Conservation (phyloP, 30 jellyfish, hydroid and myxozoan genomes). For the Aurelia coerulea region DNA sequence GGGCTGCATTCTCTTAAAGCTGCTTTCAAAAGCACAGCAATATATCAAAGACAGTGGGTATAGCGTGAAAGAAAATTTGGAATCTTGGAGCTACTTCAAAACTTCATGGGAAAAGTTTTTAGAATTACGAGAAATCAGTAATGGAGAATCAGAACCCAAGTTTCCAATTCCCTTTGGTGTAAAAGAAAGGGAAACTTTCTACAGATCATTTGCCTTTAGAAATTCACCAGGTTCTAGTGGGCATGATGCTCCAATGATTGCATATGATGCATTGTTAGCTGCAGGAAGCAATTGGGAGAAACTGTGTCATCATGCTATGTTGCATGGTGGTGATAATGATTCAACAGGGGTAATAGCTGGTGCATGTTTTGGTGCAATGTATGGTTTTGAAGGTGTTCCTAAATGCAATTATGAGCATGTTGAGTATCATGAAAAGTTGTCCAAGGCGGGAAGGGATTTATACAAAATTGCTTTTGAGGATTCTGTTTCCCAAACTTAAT, state of each 20-base stretch:
- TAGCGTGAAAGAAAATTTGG: conserved; percentile 53
- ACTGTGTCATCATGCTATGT: conserved; percentile 94
- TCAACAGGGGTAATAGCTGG: conserved; percentile 98
- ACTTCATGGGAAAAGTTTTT: conserved; percentile 73
- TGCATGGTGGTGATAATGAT: conserved; percentile 95
- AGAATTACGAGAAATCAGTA: conserved; percentile 43
- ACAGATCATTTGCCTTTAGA: conserved; percentile 71
- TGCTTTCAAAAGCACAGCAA: conserved; percentile 65
- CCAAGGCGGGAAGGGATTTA: conserved; percentile 67
- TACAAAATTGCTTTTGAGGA: conserved; percentile 58
- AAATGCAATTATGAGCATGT: conserved; percentile 66
- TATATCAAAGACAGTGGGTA: conserved; percentile 64
- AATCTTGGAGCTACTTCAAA: conserved; percentile 80
- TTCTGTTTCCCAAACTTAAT: not conserved
- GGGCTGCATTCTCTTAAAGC: conserved; percentile 67
- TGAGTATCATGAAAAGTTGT: conserved; percentile 74
- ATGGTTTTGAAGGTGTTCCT: conserved; percentile 87
- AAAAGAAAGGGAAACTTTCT: conserved; percentile 81
- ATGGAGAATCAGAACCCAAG: conserved; percentile 70
- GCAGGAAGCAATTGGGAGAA: conserved; percentile 80
- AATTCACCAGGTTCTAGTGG: conserved; percentile 97
- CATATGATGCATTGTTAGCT: conserved; percentile 96
- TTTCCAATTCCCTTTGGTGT: conserved; percentile 85
- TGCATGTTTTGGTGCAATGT: conserved; percentile 89
- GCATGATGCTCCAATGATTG: conserved; percentile 98